Evolutionary conservation across 2,113 vertebrate species (phyloP), one percentile per base, ranked within the genome.

Genomic region (Casuarius casuarius): DNA sequence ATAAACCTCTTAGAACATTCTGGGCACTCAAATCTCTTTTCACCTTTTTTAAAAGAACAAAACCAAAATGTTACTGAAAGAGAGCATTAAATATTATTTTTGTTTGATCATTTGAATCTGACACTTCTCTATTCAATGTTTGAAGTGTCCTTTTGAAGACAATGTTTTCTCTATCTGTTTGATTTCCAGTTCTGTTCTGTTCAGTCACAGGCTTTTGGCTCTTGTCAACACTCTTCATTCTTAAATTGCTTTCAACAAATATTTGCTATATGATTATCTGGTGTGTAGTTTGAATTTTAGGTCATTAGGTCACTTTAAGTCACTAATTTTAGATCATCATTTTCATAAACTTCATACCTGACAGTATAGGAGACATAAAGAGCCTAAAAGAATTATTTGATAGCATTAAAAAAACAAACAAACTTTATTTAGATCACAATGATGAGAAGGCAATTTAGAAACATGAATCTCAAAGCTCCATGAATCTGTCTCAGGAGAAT

Each of bases 1-100:
- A 99, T 99, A 97, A 99, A 99, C 88, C 99, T 98, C 97, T 99
- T 99, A 87, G 99, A 99, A 97, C 99, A 99, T 92, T 99, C 99
- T 2, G 99, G 99, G 87, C 99, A 99, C 98, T 99, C 99, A 82
- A 99, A 99, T 86, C 99, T 98, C 97, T 99, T 99, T 96, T 99
- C 99, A 95, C 99, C 99, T 99, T 96, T 92, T 96, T n/a, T 59
- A 94, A 94, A 95, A 93, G 46, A 59, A 83, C 25, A 74, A 98
- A 97, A 87, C 2, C 87, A 80, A 89, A 87, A 88, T 7, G 54
- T 96, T 91, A 97, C 42, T 61, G 20, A 74, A 84, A 83, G n/a
- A 82, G 8, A 90, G 19, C 49, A 92, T 1, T 46, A 67, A 88
- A 90, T 10, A 12, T 21, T 38, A 40, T 67, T 90, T 59, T 42